Base-by-base conservation (phyloP, 2,888 invertebrate species). In the Notodonta ziczac region DNA sequence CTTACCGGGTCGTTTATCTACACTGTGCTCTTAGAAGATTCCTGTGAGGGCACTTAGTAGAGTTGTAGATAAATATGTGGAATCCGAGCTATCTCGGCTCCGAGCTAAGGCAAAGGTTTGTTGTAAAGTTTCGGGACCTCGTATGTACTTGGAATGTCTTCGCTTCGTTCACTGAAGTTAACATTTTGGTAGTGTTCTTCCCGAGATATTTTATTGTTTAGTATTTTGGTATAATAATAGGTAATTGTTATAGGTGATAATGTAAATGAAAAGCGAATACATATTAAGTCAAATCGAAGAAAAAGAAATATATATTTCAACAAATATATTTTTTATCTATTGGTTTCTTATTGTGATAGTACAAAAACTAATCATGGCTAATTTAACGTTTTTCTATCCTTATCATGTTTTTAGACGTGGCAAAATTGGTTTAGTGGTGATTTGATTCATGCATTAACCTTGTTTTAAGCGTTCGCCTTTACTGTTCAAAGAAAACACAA, bases 391-490 rank as follows among this genome's bases (percentile, higher is more conserved):
- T 6, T 35, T 35, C 35, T 7, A 35, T 35, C 35, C 35, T 35
- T 35, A 4, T 35, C 4, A 35, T 35, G 35, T 7, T 35, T 35
- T 35, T 5, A 35, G 7, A 35, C 7, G 2, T 35, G 35, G 5
- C 35, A 35, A 35, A 35, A 3, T 35, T 35, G 4, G 35, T 35
- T 24, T 24, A 24, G 24, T 24, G 24, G 24, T 24, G 1, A 24
- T 24, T 24, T 24, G 24, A 24, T 24, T 24, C 24, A 24, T 35
- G 72, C 64, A 65, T 65, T 67, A 74, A 75, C 73, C 65, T 62
- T 44, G 58, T 73, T 75, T 66, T 32, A 4, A 53, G 66, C 72
- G 74, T 70, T 72, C 70, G 74, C 60, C 70, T 46, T n/a, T 10
- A 3, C 46, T 46, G 62, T 66, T 62, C 72, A 46, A 67, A 58